Evolutionary conservation across 2,797 vertebrate species (phyloP).

Genomic region (Lepidocolaptes lacrymiger): DNA sequence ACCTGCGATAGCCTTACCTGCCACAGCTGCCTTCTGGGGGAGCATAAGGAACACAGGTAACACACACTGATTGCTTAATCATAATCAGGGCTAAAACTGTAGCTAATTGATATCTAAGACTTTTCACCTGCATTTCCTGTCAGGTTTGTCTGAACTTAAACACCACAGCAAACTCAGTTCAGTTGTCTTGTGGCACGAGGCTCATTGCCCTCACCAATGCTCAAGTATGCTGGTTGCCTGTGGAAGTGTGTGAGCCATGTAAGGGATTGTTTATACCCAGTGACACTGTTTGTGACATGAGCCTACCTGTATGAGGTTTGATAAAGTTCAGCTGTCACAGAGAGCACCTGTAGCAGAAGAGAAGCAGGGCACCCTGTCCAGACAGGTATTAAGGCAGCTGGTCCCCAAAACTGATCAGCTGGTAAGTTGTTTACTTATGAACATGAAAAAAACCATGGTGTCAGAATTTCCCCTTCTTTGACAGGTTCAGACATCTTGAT

Average conservation of each 20-base stretch:
- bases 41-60: conserved; percentile 83
- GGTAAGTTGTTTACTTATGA: not conserved
- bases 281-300: not conserved
- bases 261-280: not conserved
- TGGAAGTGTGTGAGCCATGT: not conserved
- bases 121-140: not conserved
- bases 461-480: not conserved
- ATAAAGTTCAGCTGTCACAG: not conserved
- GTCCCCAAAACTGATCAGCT: not conserved
- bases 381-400: not conserved
- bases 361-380: not conserved
- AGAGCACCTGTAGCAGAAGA: not conserved
- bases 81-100: not conserved
- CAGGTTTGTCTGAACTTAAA: not conserved
- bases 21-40: conserved; percentile 76
- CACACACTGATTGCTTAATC: not conserved
- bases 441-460: fast-evolving
- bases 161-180: not conserved
- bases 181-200: fast-evolving
- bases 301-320: not conserved
- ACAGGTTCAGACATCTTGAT: conserved; percentile 79
- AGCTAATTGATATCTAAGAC: not conserved
- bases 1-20: conserved; percentile 78
- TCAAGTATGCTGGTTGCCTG: not conserved
- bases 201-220: not conserved